Percentiles rank a stretch among this genome's conserved stretches.
Evolutionary conservation across 2,113 vertebrate genomes (phyloP).

Genomic region (Vicugna pacos): DNA sequence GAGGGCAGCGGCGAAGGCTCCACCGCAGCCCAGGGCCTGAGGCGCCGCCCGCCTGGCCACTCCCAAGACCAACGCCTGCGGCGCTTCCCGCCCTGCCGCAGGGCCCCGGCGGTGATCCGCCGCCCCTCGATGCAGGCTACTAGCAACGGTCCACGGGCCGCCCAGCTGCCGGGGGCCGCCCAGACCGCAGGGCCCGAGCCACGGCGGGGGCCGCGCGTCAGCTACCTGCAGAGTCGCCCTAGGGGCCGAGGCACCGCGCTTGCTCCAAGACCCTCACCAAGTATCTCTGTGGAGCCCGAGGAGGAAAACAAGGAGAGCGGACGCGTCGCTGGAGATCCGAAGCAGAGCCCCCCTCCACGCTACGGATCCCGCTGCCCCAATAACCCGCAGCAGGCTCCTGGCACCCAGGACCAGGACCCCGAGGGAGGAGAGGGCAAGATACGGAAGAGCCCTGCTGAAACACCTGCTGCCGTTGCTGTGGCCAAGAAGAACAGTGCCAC

Average conservation of each 20-base stretch:
- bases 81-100: neutral
- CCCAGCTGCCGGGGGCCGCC: neutral
- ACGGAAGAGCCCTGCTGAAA: neutral
- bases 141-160: accelerated
- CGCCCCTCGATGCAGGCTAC: neutral
- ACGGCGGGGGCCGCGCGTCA: accelerated
- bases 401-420: neutral
- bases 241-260: neutral
- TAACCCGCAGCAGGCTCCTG: neutral
- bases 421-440: neutral
- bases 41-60: accelerated
- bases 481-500: neutral
- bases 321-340: accelerated
- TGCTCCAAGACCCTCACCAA: neutral
- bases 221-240: conserved; percentile 4
- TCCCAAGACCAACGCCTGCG: neutral
- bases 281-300: neutral
- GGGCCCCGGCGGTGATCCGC: accelerated
- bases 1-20: neutral
- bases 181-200: neutral
- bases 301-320: neutral
- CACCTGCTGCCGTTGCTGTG: neutral
- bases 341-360: accelerated
- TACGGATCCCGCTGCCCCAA: neutral
- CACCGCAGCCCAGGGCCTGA: neutral